Percentiles rank a stretch among this genome's conserved stretches.
These are phyloP conservation scores for Babylonia areolata DNA, from an alignment of 1,140 invertebrate genomes.

Conservation along the genomic window DNA sequence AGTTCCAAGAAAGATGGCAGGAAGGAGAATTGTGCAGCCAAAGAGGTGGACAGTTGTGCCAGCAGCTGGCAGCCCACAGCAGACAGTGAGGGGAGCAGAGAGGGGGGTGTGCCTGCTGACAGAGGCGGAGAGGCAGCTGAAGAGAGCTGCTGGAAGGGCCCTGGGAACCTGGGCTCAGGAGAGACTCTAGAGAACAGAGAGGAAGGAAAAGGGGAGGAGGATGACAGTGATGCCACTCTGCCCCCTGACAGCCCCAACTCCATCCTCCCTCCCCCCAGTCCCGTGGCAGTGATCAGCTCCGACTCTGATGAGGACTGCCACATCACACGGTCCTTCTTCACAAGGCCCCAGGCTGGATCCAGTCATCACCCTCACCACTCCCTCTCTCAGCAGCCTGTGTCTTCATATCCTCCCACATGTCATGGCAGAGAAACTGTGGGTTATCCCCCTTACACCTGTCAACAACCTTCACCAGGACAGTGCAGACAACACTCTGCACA, in stretches of 20 bases:
- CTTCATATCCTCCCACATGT: neutral
- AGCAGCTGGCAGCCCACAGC: no score
- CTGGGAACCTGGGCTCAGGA: no score
- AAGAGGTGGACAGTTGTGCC: neutral
- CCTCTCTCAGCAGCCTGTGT: neutral
- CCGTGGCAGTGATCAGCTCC: conserved; percentile 15
- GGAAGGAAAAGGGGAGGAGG: neutral
- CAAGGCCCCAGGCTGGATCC: neutral
- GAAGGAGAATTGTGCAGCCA: neutral
- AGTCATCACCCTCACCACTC: neutral
- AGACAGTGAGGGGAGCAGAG: no score
- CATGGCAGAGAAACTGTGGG: neutral
- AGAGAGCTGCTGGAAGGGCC: no score
- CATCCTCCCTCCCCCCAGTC: neutral
- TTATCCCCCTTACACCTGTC: neutral
- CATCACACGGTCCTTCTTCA: neutral
- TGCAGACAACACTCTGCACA: neutral
- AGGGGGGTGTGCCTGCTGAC: neutral
- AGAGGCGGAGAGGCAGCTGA: neutral
- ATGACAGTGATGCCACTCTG: neutral
- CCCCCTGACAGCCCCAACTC: neutral
- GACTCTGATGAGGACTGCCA: conserved; percentile 5
- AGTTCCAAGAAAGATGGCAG: neutral
- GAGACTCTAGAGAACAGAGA: neutral
- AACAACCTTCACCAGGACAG: neutral